Evolutionary conservation across 1,140 invertebrate genomes (phyloP).

Genomic region (Ladona fulva): DNA sequence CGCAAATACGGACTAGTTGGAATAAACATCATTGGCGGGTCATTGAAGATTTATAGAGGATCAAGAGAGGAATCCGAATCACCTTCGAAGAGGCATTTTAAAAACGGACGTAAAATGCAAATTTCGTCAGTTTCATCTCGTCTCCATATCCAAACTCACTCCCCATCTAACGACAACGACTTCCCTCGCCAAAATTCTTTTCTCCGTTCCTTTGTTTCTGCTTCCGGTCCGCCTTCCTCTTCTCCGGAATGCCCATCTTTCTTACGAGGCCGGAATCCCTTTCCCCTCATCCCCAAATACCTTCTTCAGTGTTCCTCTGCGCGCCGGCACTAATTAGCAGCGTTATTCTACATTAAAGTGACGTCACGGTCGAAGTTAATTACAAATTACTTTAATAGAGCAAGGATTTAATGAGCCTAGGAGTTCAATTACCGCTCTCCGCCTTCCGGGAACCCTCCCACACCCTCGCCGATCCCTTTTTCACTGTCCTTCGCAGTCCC

Average conservation of each 20-base stretch:
- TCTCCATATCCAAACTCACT: no score
- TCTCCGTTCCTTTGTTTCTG: not conserved
- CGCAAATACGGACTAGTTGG: no score
- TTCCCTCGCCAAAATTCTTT: not conserved
- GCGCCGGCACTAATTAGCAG: slow-evolving; percentile 14
- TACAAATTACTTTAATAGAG: slow-evolving; percentile 18
- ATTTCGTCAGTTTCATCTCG: no score
- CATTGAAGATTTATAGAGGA: no score
- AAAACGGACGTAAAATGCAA: no score
- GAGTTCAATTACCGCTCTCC: slow-evolving; percentile 12
- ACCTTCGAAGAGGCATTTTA: no score
- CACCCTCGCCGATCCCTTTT: not conserved
- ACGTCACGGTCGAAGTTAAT: slow-evolving; percentile 15
- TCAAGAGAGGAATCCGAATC: no score
- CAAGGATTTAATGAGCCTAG: slow-evolving; percentile 17
- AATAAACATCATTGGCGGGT: no score
- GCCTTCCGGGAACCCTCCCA: not conserved
- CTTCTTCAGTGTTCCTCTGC: not conserved
- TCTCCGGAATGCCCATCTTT: not conserved
- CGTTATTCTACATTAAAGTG: slow-evolving; percentile 16
- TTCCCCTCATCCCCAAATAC: not conserved
- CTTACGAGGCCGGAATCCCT: not conserved
- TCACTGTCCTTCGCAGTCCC: not conserved
- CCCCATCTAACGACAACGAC: no score
- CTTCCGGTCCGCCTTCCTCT: not conserved